A percentile compares a stretch with the other conserved stretches of the same genome.
Conservation (phyloP, 2,113 vertebrate species). For the Tyto alba region DNA sequence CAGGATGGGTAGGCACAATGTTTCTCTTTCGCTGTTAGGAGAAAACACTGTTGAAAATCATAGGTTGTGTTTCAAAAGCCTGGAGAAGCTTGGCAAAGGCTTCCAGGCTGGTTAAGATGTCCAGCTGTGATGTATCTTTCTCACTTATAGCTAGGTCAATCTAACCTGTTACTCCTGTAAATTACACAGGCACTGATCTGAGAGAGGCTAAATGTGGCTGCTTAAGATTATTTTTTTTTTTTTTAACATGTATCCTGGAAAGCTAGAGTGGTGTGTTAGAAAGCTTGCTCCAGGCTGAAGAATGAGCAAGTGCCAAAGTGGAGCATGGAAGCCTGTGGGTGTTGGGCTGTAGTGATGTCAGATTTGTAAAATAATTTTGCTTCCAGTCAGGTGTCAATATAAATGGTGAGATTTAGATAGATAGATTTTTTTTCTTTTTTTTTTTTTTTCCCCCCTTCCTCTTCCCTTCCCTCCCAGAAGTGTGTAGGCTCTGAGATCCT, state of each 20-base stretch:
- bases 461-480: background rate
- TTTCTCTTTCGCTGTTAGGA: background rate
- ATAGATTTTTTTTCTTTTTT: no score
- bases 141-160: background rate
- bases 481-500: background rate
- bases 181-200: background rate
- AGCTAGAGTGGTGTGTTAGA: background rate
- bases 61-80: background rate
- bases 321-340: background rate
- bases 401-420: background rate
- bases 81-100: background rate
- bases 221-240: background rate
- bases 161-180: conserved; percentile 6
- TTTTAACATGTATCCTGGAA: background rate
- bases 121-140: background rate
- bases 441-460: rapidly evolving
- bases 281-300: background rate
- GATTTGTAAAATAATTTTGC: background rate
- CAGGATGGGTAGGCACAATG: background rate
- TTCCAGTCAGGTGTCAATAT: background rate
- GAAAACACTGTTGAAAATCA: background rate
- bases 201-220: background rate
- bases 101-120: background rate
- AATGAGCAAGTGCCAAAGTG: background rate
- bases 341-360: background rate